Evolutionary conservation across 2,797 vertebrate genomes (phyloP).

Genomic region (Loris lydekkerianus): DNA sequence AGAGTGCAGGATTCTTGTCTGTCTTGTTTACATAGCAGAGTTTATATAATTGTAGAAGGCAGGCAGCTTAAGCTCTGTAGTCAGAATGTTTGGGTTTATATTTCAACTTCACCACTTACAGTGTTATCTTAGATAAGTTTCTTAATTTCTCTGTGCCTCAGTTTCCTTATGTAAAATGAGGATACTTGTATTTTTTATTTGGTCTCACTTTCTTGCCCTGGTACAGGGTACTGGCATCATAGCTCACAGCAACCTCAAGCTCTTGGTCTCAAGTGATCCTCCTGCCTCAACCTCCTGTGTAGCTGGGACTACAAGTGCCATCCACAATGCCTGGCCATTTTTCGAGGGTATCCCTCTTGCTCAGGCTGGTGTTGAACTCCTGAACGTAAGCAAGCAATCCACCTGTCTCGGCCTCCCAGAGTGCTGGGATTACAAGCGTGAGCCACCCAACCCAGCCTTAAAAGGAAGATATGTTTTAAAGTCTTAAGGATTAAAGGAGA

Average conservation of each 20-base stretch:
- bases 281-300: too few relatives aligned
- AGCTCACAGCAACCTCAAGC: too few relatives aligned
- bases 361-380: too few relatives aligned
- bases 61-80: not conserved
- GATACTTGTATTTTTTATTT: not conserved
- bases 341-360: too few relatives aligned
- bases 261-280: too few relatives aligned
- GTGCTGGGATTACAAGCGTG: too few relatives aligned
- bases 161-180: constrained; percentile 29
- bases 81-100: constrained; percentile 37
- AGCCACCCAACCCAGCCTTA: not conserved
- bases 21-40: not conserved
- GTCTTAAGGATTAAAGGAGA: constrained; percentile 4
- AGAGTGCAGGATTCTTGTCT: not conserved
- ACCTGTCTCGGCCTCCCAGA: too few relatives aligned
- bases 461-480: not conserved
- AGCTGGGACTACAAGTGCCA: too few relatives aligned
- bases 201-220: too few relatives aligned
- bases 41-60: not conserved
- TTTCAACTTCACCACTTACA: constrained; percentile 29
- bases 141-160: not conserved
- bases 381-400: too few relatives aligned
- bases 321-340: too few relatives aligned
- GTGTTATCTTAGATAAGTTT: constrained; percentile 18
- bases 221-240: too few relatives aligned